Percentiles rank a stretch among this genome's conserved stretches.
These are phyloP conservation scores for Barbus barbus DNA, from an alignment of 2,113 vertebrate species.

Conservation along the genomic window DNA sequence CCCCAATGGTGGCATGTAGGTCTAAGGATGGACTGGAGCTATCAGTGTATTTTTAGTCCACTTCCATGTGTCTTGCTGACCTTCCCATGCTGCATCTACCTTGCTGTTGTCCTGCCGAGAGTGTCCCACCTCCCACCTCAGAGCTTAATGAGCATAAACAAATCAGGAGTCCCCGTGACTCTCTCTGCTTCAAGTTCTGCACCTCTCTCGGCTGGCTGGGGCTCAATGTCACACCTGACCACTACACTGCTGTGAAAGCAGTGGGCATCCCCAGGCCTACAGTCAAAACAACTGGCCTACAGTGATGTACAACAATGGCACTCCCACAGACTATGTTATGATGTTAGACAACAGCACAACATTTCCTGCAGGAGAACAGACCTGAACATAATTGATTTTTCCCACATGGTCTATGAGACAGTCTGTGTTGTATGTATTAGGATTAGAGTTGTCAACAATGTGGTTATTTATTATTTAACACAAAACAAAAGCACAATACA, in stretches of 20 bases:
- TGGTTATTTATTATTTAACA: background rate
- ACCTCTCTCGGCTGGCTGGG: constrained; percentile 11
- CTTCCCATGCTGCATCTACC: constrained; percentile 50
- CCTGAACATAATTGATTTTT: constrained; percentile 18
- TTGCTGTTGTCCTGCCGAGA: constrained; percentile 41
- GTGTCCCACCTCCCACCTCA: constrained; percentile 50
- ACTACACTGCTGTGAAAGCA: constrained; percentile 37
- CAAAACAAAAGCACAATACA: background rate
- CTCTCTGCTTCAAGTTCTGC: background rate
- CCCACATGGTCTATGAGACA: background rate
- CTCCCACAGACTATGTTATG: constrained; percentile 30
- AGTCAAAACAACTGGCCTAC: constrained; percentile 43
- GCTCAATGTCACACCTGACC: constrained; percentile 31
- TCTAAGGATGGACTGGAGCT: background rate
- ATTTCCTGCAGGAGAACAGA: constrained; percentile 17
- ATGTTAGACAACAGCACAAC: constrained; percentile 8
- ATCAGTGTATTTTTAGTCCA: constrained; percentile 12
- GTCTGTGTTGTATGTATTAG: background rate
- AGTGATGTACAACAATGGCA: constrained; percentile 30
- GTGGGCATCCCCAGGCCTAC: constrained; percentile 25
- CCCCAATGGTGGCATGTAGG: background rate
- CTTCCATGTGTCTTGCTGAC: constrained; percentile 33
- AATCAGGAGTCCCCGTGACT: constrained; percentile 29
- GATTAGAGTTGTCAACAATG: background rate
- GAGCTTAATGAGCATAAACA: constrained; percentile 50